A percentile compares a stretch with the other conserved stretches of the same genome.
These are phyloP conservation scores for Cheilosia variabilis DNA, from an alignment of 2,888 invertebrate species.

Conservation along the genomic window DNA sequence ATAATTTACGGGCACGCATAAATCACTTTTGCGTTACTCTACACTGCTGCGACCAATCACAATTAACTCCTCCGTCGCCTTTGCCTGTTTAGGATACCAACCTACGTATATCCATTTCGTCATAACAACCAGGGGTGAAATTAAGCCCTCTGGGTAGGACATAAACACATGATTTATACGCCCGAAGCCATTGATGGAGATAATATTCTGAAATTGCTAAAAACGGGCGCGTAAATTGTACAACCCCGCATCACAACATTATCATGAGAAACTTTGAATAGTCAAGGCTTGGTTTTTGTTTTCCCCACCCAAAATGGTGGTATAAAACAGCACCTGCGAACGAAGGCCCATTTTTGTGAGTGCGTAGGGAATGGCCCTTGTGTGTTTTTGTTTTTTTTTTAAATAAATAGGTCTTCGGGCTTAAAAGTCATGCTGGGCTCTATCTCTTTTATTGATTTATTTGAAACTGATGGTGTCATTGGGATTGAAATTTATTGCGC, in stretches of 20 bases:
- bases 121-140: not conserved
- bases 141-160: conserved; percentile 33
- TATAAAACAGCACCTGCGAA: conserved; percentile 40
- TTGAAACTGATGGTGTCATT: conserved; percentile 28
- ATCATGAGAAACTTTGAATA: conserved; percentile 23
- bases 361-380: conserved; percentile 21
- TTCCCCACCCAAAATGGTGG: not conserved
- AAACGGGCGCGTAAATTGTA: conserved; percentile 2
- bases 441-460: conserved; percentile 48
- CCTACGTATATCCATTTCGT: not conserved
- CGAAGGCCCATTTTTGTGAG: conserved; percentile 6
- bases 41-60: conserved; percentile 19
- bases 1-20: conserved; percentile 31
- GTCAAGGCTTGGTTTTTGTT: conserved; percentile 5
- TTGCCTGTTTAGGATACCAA: not conserved
- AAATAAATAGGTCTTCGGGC: conserved; percentile 15
- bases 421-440: not conserved
- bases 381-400: conserved; percentile 11
- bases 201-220: conserved; percentile 39
- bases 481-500: too few species aligned
- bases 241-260: not conserved
- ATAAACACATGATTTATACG: conserved; percentile 47
- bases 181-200: conserved; percentile 25
- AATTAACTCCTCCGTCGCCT: conserved; percentile 44
- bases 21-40: conserved; percentile 36